Percentiles rank a stretch among this genome's conserved stretches.
phyloP scores from a whole-genome alignment of 2,888 invertebrate genomes.

The Ophion slaviceki region DNA sequence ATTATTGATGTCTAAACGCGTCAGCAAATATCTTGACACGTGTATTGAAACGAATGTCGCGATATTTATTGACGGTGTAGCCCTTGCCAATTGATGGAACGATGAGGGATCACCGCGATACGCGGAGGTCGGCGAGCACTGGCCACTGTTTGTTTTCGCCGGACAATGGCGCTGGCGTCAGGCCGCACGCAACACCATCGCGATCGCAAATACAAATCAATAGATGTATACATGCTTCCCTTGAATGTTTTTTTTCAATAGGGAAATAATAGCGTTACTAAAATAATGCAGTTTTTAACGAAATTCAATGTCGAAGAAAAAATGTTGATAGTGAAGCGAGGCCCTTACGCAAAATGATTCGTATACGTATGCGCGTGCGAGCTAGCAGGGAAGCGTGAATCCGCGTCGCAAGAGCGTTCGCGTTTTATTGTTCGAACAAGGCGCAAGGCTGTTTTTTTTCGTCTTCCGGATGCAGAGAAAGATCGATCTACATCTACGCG shows the following conservation, averaged over 20 bases:
- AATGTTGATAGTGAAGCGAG: too few species aligned
- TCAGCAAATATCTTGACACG: too few species aligned
- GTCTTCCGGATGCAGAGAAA: background rate
- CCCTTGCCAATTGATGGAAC: background rate
- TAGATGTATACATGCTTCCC: background rate
- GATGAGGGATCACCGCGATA: background rate
- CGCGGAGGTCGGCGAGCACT: background rate
- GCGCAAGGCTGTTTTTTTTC: background rate
- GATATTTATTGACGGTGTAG: too few species aligned
- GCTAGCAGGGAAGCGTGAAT: background rate
- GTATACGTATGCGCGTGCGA: background rate
- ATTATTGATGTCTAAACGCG: too few species aligned
- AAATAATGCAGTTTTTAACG: too few species aligned
- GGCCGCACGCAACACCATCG: background rate
- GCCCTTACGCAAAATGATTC: too few species aligned
- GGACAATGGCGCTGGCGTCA: background rate
- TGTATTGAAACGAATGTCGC: too few species aligned
- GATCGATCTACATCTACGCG: background rate
- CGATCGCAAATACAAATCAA: background rate
- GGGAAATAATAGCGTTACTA: too few species aligned
- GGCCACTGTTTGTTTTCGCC: background rate
- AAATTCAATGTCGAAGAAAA: too few species aligned
- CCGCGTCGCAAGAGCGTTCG: background rate
- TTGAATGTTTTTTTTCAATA: too few species aligned
- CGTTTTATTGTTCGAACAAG: background rate